Conservation (phyloP, 1,140 invertebrate species). For the Zeugodacus cucurbitae region DNA sequence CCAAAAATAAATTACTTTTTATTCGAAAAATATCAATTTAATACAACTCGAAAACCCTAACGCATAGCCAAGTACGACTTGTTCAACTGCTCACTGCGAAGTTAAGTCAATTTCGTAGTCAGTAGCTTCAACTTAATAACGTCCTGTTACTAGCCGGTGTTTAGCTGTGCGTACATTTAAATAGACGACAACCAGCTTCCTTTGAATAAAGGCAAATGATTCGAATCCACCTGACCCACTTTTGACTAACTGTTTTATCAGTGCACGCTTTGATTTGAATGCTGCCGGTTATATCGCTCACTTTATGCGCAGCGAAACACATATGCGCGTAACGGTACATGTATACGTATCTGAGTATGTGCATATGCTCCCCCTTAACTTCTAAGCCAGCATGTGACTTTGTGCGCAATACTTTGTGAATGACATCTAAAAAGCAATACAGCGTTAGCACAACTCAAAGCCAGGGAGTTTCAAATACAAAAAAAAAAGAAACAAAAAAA, state of each 20-base stretch:
- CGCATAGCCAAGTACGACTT: too few species aligned
- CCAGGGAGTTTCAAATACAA: not conserved
- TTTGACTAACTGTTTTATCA: not conserved
- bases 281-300: not conserved
- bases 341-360: too few species aligned
- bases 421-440: constrained; percentile 8
- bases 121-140: too few species aligned
- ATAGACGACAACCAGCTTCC: not conserved
- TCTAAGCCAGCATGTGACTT: not conserved
- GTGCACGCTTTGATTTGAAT: not conserved
- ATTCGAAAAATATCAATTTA: too few species aligned
- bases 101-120: too few species aligned
- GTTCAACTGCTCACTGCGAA: too few species aligned
- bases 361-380: not conserved
- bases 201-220: not conserved
- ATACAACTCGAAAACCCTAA: too few species aligned
- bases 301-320: not conserved
- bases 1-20: too few species aligned
- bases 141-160: too few species aligned
- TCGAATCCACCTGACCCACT: constrained; percentile 22
- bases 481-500: not conserved
- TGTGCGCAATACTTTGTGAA: not conserved
- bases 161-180: not conserved
- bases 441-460: not conserved
- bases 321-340: too few species aligned